Conservation (phyloP, 2,797 vertebrate species). For the Scomberomorus guttatus region DNA sequence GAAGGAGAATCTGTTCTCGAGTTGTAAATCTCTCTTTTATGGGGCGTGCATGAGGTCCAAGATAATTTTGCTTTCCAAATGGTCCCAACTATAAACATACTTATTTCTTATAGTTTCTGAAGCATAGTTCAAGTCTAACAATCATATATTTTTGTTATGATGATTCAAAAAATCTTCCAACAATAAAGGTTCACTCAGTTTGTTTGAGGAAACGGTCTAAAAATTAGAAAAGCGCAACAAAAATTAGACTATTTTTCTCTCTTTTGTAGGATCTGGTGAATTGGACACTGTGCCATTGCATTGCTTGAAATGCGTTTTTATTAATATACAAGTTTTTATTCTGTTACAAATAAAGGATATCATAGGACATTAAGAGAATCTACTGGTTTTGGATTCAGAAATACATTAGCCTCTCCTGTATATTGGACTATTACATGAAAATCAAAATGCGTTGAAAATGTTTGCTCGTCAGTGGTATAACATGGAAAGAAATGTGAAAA, state of each 20-base stretch:
- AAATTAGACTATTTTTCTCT: neutral
- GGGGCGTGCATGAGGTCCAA: slow-evolving; percentile 41
- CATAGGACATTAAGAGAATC: slow-evolving; percentile 78
- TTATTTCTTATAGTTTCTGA: slow-evolving; percentile 49
- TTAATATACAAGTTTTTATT: slow-evolving; percentile 83
- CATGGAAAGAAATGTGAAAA: slow-evolving; percentile 77
- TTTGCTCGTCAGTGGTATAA: slow-evolving; percentile 88
- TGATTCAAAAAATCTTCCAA: slow-evolving; percentile 22
- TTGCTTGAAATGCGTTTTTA: slow-evolving; percentile 84
- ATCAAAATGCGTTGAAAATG: slow-evolving; percentile 73
- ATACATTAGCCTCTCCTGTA: slow-evolving; percentile 81
- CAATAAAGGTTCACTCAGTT: neutral
- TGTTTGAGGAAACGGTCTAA: slow-evolving; percentile 13
- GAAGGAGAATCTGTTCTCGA: slow-evolving; percentile 67
- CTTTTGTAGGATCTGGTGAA: slow-evolving; percentile 34
- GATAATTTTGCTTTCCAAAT: slow-evolving; percentile 59
- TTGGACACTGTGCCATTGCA: slow-evolving; percentile 62
- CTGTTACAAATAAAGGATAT: slow-evolving; percentile 85
- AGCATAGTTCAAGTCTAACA: slow-evolving; percentile 13
- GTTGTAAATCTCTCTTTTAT: slow-evolving; percentile 77
- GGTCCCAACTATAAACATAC: slow-evolving; percentile 49
- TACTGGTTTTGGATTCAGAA: slow-evolving; percentile 75
- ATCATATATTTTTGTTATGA: slow-evolving; percentile 19
- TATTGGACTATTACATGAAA: slow-evolving; percentile 82
- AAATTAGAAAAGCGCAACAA: neutral